Conservation (phyloP, 2,888 invertebrate species). For the Agrotis exclamationis region DNA sequence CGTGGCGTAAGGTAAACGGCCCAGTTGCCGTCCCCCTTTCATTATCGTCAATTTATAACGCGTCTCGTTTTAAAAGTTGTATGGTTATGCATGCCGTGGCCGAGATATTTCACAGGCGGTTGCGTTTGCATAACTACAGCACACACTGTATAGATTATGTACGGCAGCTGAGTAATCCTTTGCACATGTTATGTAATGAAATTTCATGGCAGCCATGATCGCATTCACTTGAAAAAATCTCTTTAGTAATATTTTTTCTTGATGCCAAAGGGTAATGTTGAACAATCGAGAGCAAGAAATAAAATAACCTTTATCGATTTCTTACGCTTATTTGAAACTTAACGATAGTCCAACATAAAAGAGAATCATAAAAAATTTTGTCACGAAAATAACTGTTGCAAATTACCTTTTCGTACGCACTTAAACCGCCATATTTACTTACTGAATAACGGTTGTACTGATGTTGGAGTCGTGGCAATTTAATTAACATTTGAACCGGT, state of each 20-base stretch:
- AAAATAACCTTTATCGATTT: not conserved
- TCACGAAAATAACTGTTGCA: constrained; percentile 24
- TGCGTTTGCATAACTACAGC: constrained; percentile 74
- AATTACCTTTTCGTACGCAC: constrained; percentile 17
- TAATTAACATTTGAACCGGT: constrained; percentile 61
- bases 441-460: constrained; percentile 53
- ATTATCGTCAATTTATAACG: constrained; percentile 71
- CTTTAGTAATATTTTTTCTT: constrained; percentile 35
- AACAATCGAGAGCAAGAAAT: constrained; percentile 14
- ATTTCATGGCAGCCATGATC: constrained; percentile 56
- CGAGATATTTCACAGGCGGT: constrained; percentile 74
- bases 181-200: constrained; percentile 67
- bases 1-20: constrained; percentile 62
- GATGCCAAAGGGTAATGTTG: constrained; percentile 10
- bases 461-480: constrained; percentile 52
- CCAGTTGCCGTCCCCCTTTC: constrained; percentile 70
- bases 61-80: constrained; percentile 64
- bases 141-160: constrained; percentile 60
- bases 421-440: constrained; percentile 42
- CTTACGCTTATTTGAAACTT: constrained; percentile 8
- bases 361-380: constrained; percentile 27
- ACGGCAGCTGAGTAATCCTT: constrained; percentile 70
- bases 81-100: constrained; percentile 66
- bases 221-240: constrained; percentile 58
- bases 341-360: not conserved